Base-by-base conservation (phyloP, 2,888 invertebrate genomes). In the Cheilosia soror region DNA sequence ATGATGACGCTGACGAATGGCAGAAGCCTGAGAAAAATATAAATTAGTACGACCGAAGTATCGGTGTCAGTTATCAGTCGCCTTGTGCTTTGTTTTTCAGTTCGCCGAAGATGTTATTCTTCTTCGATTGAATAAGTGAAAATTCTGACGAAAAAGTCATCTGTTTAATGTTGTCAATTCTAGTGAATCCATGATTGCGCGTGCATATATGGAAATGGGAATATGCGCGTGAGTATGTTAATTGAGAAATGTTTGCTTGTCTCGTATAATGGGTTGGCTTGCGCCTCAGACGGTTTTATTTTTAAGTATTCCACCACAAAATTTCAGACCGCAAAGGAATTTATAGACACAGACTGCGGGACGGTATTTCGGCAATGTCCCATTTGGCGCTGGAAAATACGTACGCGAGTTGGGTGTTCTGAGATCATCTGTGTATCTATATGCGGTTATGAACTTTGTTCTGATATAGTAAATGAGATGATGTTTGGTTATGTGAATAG, bases 1-100 rank as follows among this genome's bases (percentile, higher is more conserved):
- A 72, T 55, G 44, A 69, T 49, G 73, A 68, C 65, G 42, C 9
- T 42, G 47, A 66, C 37, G 69, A 58, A 77, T 77, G 80, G 49
- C 31, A 62, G 13, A 62, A 25, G 44, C 82, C 55, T 72, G 60
- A 76, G 40, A 25, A 72, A 82, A 77, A 77, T 77, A 62, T 72
- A 53, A 82, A 82, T 77, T 71, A 76, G 7, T 58, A n/a, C 40
- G 40, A 25, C 31, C 40, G 40, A 25, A 6, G 55, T 11, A 55
- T 55, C 5, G 13, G 15, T 47, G 20, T 47, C 47, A 20, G 47
- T 40, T 47, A 37, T 37, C n/a, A 20, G 15, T 47, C 5, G 44
- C 15, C 6, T 6, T n/a, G 7, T 51, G 25, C 13, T 55, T 55
- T 31, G 55, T 31, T 31, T 65, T 62, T n/a, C 29, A 29, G 13